Base-by-base conservation (phyloP, 2,797 vertebrate genomes). In the Stomatorhinus walkeri region DNA sequence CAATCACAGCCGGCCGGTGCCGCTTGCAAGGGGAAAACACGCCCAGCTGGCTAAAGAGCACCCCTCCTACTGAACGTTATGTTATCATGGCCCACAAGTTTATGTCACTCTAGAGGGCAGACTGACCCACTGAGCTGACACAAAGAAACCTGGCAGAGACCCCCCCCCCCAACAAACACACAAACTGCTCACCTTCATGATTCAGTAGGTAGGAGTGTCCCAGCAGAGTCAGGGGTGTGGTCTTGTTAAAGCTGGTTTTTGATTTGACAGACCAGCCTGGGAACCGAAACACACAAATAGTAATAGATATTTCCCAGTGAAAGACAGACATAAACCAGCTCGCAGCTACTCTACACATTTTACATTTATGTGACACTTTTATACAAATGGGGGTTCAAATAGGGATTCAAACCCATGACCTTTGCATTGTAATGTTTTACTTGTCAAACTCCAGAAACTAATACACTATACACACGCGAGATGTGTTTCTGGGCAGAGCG, bases 261-360 rank as follows among this genome's bases (percentile, higher is more conserved):
- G 96, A 96, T 93, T 97, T 98, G 56, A 98, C 96, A 0, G 96
- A 94, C 97, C 97, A 98, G n/a, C 97, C 97, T 98, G 88, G 1
- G 64, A 76, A 88, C n/a, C 85, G 43, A 87, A 2, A 87, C 1
- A 2, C 86, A 9, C 24, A 48, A 54, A 52, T 32, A 22, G 3
- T 12, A 6, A 51, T 14, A 16, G 81, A 46, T 19, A 12, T 51
- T 28, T 85, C 43, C 46, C 40, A 81, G 76, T 2, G 40, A 19
- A 22, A 46, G 48, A 85, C 48, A 9, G 9, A 12, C 46, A 85
- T 51, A 12, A 51, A 22, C 22, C 68, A 36, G 68, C 28, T 85
- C 22, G 4, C 81, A 48, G 9, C 46, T 48, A 48, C 81, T 24
- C 46, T 24, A 24, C 46, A 72, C 4, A 72, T 72, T 72, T 72